Conservation (phyloP, 2,113 vertebrate species). For the Myotis davidii region DNA sequence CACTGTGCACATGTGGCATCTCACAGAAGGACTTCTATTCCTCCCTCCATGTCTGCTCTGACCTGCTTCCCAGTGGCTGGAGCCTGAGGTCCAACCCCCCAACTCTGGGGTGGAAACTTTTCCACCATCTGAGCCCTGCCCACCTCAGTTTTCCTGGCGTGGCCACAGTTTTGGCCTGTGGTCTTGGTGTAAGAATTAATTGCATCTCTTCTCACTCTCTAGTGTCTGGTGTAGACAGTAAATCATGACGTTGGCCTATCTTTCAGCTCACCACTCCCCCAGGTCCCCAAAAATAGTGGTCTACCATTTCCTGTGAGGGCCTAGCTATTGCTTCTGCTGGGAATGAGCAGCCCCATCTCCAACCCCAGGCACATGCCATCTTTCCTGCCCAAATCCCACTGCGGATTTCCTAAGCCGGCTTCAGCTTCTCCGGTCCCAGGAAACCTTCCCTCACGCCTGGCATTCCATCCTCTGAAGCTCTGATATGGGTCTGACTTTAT, state of each 20-base stretch:
- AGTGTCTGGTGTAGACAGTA: neutral
- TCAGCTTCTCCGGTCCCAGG: neutral
- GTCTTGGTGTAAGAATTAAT: neutral
- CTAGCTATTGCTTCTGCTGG: neutral
- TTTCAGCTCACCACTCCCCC: neutral
- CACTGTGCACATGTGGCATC: too few relatives aligned
- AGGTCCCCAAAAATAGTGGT: neutral
- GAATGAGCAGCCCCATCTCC: neutral
- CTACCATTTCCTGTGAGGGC: neutral
- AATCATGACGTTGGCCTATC: neutral
- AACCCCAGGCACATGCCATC: neutral
- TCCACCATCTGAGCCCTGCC: neutral
- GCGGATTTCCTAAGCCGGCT: neutral
- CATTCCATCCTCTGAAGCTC: neutral
- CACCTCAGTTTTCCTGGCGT: neutral
- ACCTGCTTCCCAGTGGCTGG: neutral
- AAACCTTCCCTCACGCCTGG: neutral
- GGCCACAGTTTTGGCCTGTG: neutral
- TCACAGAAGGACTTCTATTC: neutral
- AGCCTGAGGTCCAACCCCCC: neutral
- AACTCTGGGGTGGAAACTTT: neutral
- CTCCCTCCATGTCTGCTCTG: neutral
- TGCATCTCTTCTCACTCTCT: neutral
- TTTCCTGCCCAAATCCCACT: neutral
- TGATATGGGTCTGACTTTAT: neutral